Conservation (phyloP, 2,113 vertebrate species). For the Platycercus adscitus region DNA sequence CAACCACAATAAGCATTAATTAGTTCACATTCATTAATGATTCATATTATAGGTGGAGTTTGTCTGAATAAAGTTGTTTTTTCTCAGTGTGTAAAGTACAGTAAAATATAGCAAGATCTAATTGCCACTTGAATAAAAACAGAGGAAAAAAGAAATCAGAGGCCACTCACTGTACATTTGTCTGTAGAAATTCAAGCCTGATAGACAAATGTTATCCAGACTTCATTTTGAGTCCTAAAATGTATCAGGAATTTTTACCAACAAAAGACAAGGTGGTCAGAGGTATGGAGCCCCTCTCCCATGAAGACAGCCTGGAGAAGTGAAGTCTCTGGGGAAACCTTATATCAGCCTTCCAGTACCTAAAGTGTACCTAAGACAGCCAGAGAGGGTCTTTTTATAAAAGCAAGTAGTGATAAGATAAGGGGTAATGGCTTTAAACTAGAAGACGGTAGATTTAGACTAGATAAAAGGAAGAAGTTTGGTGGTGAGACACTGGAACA, state of each 20-base stretch:
- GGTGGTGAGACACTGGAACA: neutral
- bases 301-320: neutral
- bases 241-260: neutral
- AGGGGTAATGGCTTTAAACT: neutral
- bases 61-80: neutral
- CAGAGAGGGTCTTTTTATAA: neutral
- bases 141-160: neutral
- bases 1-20: neutral
- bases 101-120: neutral
- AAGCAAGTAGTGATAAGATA: neutral
- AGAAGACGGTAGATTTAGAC: neutral
- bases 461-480: neutral
- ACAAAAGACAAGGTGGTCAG: neutral
- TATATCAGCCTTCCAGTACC: neutral
- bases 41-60: neutral
- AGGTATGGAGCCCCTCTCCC: neutral
- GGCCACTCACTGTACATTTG: neutral
- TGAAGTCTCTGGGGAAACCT: neutral
- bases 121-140: neutral
- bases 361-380: neutral
- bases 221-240: neutral
- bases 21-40: neutral
- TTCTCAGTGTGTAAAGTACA: neutral
- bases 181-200: neutral
- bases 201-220: neutral